Evolutionary conservation across 2,797 vertebrate genomes (phyloP), one percentile per base, ranked within the genome.

Genomic region (Pachyuromys duprasi): DNA sequence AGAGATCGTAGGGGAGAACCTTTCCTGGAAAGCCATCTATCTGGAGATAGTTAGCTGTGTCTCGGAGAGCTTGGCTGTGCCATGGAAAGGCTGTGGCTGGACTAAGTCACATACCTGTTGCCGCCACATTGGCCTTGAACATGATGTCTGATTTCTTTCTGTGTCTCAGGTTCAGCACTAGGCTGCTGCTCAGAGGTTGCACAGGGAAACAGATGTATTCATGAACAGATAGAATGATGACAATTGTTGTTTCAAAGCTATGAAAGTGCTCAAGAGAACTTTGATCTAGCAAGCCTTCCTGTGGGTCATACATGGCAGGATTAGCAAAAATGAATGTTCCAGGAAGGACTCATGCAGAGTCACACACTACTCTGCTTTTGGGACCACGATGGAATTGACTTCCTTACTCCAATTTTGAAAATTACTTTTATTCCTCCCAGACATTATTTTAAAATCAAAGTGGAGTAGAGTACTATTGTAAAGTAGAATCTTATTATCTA

Each of bases 371-470:
- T 89, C 90, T 94, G 82, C 69, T 70, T 89, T 75, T 72, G 75
- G 33, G 96, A 69, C 31, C 31, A 11, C 24, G 53, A 63, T 69
- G 2, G 39, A 5, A 20, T 90, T 55, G 14, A 3, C 65, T 93
- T 83, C 76, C 53, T 86, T 55, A 69, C 39, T 94, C 88, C 53
- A 78, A 0, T 49, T 93, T 94, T 62, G 57, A 95, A 84, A 90
- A 87, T 92, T 94, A 93, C 84, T 97, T 89, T 90, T 92, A 79
- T 95, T 92, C 74, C 93, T 89, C 93, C 20, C 74, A 79, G 53
- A 8, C 28, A 78, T 95, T 74, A 45, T 63, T 94, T 92, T 82
- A 89, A 95, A 93, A 84, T 93, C 80, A 93, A 90, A 87, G 62
- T 62, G 17, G 60, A 91, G 39, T 78, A 75, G 55, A 90, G 79